Evolutionary conservation across 2,888 invertebrate species (phyloP).

Genomic region (Scelioninae gen. 2): DNA sequence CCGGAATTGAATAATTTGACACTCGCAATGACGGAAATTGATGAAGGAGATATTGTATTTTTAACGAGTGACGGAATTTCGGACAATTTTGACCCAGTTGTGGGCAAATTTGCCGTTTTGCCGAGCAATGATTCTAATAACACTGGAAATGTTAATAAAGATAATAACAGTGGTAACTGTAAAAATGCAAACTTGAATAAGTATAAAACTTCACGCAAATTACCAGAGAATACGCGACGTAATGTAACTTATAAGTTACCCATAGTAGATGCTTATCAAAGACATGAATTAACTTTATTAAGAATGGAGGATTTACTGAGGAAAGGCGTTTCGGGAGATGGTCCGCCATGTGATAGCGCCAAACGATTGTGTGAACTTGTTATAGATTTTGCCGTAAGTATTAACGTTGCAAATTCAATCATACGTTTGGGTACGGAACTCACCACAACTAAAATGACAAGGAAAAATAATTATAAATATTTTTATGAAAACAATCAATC

Average conservation of each 20-base stretch:
- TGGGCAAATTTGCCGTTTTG: slow-evolving; percentile 87
- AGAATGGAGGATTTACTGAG: slow-evolving; percentile 85
- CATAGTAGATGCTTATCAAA: slow-evolving; percentile 83
- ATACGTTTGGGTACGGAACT: no score
- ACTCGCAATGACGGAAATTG: slow-evolving; percentile 87
- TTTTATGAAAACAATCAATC: neutral
- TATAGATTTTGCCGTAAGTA: slow-evolving; percentile 84
- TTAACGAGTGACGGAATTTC: slow-evolving; percentile 93
- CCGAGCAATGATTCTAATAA: slow-evolving; percentile 62
- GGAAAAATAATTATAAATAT: neutral
- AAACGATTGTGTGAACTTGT: slow-evolving; percentile 83
- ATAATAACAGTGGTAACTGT: slow-evolving; percentile 30
- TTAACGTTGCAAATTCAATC: neutral
- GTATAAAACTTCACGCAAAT: slow-evolving; percentile 65
- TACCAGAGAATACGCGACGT: slow-evolving; percentile 66
- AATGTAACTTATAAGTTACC: slow-evolving; percentile 76
- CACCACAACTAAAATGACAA: no score
- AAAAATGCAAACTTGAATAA: slow-evolving; percentile 61
- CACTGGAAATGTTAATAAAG: slow-evolving; percentile 54
- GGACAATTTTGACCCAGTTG: slow-evolving; percentile 94
- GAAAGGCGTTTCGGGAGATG: slow-evolving; percentile 81
- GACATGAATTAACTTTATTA: slow-evolving; percentile 85
- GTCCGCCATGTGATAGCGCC: slow-evolving; percentile 80
- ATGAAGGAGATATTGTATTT: slow-evolving; percentile 88
- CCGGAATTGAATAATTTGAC: slow-evolving; percentile 93